These are phyloP conservation scores for Pristiophorus japonicus DNA, from an alignment of 2,113 vertebrate species.

Conservation along the genomic window DNA sequence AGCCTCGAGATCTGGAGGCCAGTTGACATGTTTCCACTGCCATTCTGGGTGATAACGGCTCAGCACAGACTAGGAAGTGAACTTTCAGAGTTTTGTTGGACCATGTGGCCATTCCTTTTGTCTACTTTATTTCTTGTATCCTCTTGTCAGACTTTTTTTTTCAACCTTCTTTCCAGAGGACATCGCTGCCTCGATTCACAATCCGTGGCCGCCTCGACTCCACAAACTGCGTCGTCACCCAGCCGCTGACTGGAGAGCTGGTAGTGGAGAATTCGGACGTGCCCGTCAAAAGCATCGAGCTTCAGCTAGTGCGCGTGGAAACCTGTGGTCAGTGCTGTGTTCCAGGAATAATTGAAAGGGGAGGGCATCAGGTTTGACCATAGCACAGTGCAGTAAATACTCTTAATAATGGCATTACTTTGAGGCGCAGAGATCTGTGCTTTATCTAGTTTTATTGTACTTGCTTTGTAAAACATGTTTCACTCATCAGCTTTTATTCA, in stretches of 20 bases:
- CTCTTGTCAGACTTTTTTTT: background rate
- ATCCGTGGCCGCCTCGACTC: slow-evolving; percentile 80
- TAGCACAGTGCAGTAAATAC: background rate
- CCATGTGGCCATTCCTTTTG: background rate
- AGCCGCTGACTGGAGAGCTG: slow-evolving; percentile 82
- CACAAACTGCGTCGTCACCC: slow-evolving; percentile 80
- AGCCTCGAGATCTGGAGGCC: background rate
- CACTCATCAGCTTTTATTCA: background rate
- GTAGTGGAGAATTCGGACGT: slow-evolving; percentile 80
- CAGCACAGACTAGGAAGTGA: background rate
- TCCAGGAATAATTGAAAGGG: too few relatives aligned
- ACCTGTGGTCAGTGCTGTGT: slow-evolving; percentile 76
- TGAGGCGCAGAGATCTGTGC: background rate
- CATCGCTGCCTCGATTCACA: slow-evolving; percentile 75
- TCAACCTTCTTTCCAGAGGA: slow-evolving; percentile 55
- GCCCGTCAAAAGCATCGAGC: slow-evolving; percentile 80
- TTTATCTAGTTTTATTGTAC: background rate
- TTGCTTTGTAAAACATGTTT: background rate
- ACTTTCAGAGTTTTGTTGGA: background rate
- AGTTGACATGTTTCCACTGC: background rate
- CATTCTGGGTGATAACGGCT: background rate
- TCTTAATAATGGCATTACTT: background rate
- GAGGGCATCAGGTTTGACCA: background rate
- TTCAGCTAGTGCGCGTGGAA: slow-evolving; percentile 91
- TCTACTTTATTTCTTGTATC: background rate